Evolutionary conservation across 2,113 vertebrate species (phyloP).

Genomic region (Mus spicilegus): DNA sequence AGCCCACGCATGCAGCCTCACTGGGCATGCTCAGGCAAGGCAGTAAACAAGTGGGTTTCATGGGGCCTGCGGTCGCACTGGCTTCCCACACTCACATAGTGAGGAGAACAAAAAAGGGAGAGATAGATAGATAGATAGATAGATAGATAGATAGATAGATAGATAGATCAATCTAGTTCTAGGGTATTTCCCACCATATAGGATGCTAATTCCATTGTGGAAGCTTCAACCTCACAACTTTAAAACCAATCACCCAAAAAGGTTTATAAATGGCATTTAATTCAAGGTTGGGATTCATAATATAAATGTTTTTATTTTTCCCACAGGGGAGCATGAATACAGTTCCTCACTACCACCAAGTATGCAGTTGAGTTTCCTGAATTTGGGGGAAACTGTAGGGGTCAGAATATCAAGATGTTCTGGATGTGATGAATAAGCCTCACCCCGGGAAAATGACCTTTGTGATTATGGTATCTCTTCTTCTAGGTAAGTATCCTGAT

Average conservation of each 20-base stretch:
- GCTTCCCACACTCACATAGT: too few species aligned
- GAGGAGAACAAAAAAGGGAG: neutral
- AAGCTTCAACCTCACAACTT: neutral
- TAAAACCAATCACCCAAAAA: neutral
- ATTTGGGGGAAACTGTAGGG: neutral
- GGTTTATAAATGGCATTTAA: neutral
- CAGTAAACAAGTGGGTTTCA: too few species aligned
- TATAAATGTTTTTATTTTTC: neutral
- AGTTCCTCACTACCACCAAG: neutral
- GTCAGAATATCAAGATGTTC: neutral
- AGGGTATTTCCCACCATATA: neutral
- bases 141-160: neutral
- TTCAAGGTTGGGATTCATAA: neutral
- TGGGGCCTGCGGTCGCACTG: too few species aligned
- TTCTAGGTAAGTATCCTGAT: neutral
- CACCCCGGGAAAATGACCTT: neutral
- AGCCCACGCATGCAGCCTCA: too few species aligned
- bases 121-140: too few species aligned
- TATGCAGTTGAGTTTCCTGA: neutral
- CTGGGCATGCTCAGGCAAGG: too few species aligned
- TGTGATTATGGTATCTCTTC: neutral
- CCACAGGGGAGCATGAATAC: neutral
- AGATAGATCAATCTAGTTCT: too few species aligned
- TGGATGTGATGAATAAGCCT: neutral
- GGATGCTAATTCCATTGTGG: neutral